Conservation (phyloP, 1,140 invertebrate genomes). For the Contarinia nasturtii region DNA sequence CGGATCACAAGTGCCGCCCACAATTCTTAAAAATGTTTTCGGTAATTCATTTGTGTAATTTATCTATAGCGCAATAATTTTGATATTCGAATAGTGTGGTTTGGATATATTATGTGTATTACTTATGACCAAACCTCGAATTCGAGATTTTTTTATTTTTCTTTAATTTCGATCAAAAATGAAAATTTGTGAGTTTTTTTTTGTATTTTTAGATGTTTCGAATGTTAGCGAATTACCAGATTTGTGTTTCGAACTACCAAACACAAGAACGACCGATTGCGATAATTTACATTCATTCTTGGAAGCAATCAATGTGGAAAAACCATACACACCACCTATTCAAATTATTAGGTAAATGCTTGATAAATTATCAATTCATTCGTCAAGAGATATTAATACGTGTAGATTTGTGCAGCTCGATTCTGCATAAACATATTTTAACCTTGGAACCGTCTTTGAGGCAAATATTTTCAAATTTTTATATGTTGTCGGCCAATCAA, state of each 20-base stretch:
- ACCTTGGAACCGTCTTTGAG: too few species aligned
- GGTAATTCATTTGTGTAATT: slow-evolving; percentile 22
- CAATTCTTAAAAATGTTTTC: slow-evolving; percentile 55
- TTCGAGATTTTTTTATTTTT: background rate
- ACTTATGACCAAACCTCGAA: too few species aligned
- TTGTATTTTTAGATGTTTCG: slow-evolving; percentile 30
- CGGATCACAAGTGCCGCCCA: slow-evolving; percentile 55
- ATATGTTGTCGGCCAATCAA: too few species aligned
- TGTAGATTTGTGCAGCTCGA: too few species aligned
- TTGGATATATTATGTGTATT: too few species aligned
- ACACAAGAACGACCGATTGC: slow-evolving; percentile 55
- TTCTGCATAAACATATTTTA: too few species aligned
- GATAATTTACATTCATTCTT: slow-evolving; percentile 64
- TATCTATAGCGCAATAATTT: too few species aligned
- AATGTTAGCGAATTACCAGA: slow-evolving; percentile 33
- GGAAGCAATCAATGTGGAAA: slow-evolving; percentile 62
- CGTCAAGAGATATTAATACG: too few species aligned
- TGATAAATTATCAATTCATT: slow-evolving; percentile 8
- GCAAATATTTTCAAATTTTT: too few species aligned
- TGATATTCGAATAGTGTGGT: too few species aligned
- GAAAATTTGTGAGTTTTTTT: slow-evolving; percentile 7
- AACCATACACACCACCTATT: slow-evolving; percentile 57
- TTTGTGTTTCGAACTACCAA: slow-evolving; percentile 54
- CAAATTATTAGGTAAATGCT: slow-evolving; percentile 60
- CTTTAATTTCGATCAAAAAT: slow-evolving; percentile 3